These are phyloP conservation scores for Urosaurus nigricauda DNA, from an alignment of 2,797 vertebrate genomes.

Conservation along the genomic window DNA sequence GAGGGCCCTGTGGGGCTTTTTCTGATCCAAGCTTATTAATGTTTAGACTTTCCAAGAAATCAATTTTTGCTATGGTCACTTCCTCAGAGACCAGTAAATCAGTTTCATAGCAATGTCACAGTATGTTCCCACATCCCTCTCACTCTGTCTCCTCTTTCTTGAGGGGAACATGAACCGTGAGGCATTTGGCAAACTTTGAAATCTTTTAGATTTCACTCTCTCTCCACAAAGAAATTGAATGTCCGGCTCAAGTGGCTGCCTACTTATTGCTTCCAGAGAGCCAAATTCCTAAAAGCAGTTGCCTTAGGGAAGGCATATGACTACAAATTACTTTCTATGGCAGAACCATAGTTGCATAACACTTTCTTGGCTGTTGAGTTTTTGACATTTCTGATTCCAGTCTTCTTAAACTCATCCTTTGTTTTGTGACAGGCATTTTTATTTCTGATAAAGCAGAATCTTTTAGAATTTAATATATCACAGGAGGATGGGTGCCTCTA, in stretches of 20 bases:
- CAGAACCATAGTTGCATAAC: background rate
- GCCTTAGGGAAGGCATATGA: conserved; percentile 31
- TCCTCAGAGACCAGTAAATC: background rate
- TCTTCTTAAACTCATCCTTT: accelerated
- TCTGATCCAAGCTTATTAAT: background rate
- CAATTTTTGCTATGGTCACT: background rate
- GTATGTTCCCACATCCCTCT: background rate
- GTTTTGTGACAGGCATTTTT: background rate
- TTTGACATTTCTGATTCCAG: background rate
- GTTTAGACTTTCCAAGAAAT: background rate
- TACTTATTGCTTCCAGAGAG: conserved; percentile 21
- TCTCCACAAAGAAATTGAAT: background rate
- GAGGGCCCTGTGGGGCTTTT: background rate
- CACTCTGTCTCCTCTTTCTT: background rate
- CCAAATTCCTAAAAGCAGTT: conserved; percentile 17
- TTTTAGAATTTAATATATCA: background rate
- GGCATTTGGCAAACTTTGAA: conserved; percentile 42
- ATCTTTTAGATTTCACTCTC: background rate
- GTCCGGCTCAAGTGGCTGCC: background rate
- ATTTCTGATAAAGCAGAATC: background rate
- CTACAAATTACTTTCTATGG: background rate
- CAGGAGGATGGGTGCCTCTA: background rate
- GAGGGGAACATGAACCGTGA: background rate
- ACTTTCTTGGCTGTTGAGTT: background rate
- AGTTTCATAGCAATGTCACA: background rate